A percentile compares a stretch with the other conserved stretches of the same genome.
phyloP scores from a whole-genome alignment of 2,888 invertebrate species.

The Troglohyphantes excavatus region DNA sequence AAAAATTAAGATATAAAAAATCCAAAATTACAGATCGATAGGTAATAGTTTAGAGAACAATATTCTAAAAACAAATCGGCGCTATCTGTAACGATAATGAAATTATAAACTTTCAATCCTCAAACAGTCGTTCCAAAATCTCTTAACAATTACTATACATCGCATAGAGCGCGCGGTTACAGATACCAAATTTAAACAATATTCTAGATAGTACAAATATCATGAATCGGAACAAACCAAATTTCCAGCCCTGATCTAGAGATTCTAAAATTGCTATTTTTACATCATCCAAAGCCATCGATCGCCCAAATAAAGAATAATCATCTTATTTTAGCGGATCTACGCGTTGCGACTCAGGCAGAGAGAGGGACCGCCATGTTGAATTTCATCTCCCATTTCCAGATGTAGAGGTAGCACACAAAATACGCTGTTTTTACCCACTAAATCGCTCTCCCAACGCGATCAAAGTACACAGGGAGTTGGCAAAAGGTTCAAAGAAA shows the following conservation, averaged over 20 bases:
- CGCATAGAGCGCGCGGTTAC: slow-evolving; percentile 16
- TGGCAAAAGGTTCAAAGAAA: slow-evolving; percentile 63
- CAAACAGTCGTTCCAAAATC: background rate
- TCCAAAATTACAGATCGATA: background rate
- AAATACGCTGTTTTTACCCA: slow-evolving; percentile 50
- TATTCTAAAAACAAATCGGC: background rate
- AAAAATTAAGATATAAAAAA: background rate
- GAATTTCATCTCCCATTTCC: slow-evolving; percentile 49
- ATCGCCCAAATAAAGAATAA: background rate
- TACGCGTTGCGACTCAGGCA: background rate
- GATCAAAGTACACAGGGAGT: slow-evolving; percentile 25
- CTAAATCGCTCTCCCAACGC: background rate
- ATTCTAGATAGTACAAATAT: background rate
- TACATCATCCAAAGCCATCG: background rate
- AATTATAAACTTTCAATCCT: slow-evolving; percentile 23
- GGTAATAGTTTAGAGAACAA: slow-evolving; percentile 7
- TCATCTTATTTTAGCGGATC: slow-evolving; percentile 45
- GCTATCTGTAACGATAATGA: background rate
- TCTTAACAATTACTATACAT: background rate
- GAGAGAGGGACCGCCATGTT: slow-evolving; percentile 69
- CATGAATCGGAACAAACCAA: background rate
- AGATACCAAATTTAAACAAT: background rate
- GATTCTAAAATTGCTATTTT: background rate
- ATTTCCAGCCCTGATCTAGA: background rate
- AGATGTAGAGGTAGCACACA: slow-evolving; percentile 28